A percentile compares a stretch with the other conserved stretches of the same genome.
phyloP scores from a whole-genome alignment of 2,113 vertebrate species.

The Ctenomys sociabilis region DNA sequence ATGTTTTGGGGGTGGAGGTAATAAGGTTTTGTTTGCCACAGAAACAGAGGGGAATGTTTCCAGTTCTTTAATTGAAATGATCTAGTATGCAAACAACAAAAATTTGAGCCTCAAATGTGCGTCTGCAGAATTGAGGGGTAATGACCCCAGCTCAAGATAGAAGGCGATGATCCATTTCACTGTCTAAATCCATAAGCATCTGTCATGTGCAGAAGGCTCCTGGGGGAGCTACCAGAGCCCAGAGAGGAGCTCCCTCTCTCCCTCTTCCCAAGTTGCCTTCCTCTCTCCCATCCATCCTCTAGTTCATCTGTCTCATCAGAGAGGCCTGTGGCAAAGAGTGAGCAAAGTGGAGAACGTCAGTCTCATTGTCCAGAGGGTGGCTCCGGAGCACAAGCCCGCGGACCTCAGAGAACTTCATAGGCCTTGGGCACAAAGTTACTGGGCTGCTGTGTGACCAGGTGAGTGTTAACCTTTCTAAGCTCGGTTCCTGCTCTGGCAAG shows the following conservation, averaged over 20 bases:
- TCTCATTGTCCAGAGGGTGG: not conserved
- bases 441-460: not conserved
- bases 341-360: no score
- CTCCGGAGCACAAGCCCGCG: not conserved
- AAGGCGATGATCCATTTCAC: slow-evolving; percentile 70
- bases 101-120: slow-evolving; percentile 25
- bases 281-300: no score
- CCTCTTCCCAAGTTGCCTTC: not conserved
- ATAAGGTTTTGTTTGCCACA: slow-evolving; percentile 64
- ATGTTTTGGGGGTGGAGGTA: slow-evolving; percentile 30
- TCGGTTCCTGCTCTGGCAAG: not conserved
- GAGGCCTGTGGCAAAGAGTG: not conserved
- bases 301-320: not conserved
- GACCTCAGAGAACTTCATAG: not conserved
- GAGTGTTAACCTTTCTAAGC: not conserved
- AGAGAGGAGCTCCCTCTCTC: not conserved
- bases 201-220: slow-evolving; percentile 47
- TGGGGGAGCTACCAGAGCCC: not conserved
- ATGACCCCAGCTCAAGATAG: slow-evolving; percentile 61
- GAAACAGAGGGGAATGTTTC: slow-evolving; percentile 63
- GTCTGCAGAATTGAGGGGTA: slow-evolving; percentile 71
- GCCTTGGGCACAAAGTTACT: not conserved
- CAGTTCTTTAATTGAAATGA: slow-evolving; percentile 61
- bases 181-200: slow-evolving; percentile 62
- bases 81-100: slow-evolving; percentile 67